A percentile compares a stretch with the other conserved stretches of the same genome.
phyloP scores from a whole-genome alignment of 2,113 vertebrate species.

The Podarcis muralis region DNA sequence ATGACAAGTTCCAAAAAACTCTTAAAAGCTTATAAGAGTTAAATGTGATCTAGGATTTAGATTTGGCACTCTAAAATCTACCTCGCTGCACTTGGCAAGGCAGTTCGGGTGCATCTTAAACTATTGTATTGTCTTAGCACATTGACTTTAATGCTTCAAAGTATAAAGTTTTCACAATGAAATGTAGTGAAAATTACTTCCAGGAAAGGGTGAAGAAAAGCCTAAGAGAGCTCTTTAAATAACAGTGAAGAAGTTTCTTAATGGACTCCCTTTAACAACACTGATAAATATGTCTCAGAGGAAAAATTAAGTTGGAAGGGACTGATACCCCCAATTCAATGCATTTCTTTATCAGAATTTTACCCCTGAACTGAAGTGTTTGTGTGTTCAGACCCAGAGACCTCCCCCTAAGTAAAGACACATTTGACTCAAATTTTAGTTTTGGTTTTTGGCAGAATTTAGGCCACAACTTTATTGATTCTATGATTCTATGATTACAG shows the following conservation, averaged over 20 bases:
- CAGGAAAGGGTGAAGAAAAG: neutral
- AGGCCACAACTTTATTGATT: too few species aligned
- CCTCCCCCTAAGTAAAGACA: too few species aligned
- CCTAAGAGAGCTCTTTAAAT: constrained; percentile 39
- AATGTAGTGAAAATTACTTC: neutral
- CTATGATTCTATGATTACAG: too few species aligned
- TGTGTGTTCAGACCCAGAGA: neutral
- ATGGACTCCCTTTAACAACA: constrained; percentile 45
- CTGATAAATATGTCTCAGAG: constrained; percentile 25
- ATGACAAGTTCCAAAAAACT: neutral
- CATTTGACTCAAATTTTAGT: too few species aligned
- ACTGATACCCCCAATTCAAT: constrained; percentile 42
- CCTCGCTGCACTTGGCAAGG: constrained; percentile 55
- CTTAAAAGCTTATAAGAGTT: constrained; percentile 42
- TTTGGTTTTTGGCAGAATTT: too few species aligned
- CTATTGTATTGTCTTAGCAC: constrained; percentile 52
- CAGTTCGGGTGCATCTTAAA: constrained; percentile 59
- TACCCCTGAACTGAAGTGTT: constrained; percentile 19
- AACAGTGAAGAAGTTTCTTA: constrained; percentile 33
- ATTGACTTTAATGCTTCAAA: constrained; percentile 64
- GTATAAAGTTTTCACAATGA: constrained; percentile 48
- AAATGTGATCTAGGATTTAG: constrained; percentile 58
- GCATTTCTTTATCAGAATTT: constrained; percentile 49
- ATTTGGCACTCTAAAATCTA: constrained; percentile 56
- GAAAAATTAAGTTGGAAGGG: constrained; percentile 26